A percentile compares a stretch with the other conserved stretches of the same genome.
phyloP scores from a whole-genome alignment of 2,888 invertebrate genomes.

The Exocentrus adspersus region DNA sequence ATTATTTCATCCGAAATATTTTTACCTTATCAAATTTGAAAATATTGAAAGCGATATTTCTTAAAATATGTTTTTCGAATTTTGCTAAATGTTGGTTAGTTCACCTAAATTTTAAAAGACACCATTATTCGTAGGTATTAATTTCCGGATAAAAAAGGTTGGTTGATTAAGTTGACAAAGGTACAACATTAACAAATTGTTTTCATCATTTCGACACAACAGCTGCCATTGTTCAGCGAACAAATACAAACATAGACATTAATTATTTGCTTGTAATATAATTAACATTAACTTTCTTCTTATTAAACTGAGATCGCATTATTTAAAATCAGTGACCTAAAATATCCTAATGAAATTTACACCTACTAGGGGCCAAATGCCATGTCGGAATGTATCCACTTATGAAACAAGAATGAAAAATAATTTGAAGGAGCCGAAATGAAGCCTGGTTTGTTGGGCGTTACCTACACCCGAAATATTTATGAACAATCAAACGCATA shows the following conservation, averaged over 20 bases:
- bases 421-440: neutral
- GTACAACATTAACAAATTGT: too few species aligned
- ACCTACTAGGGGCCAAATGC: neutral
- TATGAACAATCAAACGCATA: neutral
- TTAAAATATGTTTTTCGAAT: too few species aligned
- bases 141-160: too few species aligned
- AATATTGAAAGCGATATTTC: too few species aligned
- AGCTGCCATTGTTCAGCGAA: neutral
- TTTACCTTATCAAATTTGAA: too few species aligned
- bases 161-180: too few species aligned
- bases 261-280: neutral
- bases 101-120: too few species aligned
- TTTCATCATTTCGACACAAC: too few species aligned
- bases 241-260: neutral
- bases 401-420: neutral
- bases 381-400: neutral
- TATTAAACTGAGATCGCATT: too few species aligned
- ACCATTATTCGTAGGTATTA: too few species aligned
- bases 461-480: conserved; percentile 14
- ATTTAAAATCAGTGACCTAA: neutral
- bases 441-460: neutral
- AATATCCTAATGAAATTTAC: neutral
- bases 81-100: too few species aligned
- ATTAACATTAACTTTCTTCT: neutral
- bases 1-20: too few species aligned